Evolutionary conservation across 2,888 invertebrate genomes (phyloP).

Genomic region (Barypeithes pellucidus): DNA sequence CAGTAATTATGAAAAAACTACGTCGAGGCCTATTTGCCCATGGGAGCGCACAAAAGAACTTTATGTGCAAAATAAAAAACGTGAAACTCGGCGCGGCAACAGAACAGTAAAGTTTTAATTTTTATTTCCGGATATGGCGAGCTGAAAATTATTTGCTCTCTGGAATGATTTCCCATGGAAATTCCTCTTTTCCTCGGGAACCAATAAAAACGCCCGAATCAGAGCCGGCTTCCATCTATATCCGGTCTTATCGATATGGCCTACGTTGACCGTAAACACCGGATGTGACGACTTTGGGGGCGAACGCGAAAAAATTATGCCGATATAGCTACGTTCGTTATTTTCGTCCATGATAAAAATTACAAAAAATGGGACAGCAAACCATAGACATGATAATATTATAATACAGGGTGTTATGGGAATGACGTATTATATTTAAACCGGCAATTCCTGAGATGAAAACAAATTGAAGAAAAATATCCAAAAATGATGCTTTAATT

Average conservation of each 20-base stretch:
- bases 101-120: constrained; percentile 59
- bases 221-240: constrained; percentile 66
- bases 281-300: constrained; percentile 66
- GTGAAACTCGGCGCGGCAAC: constrained; percentile 18
- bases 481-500: no score
- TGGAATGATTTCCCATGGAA: constrained; percentile 54
- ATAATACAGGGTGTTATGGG: no score
- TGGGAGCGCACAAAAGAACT: constrained; percentile 29
- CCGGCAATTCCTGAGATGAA: no score
- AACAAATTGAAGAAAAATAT: no score
- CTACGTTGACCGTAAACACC: constrained; percentile 65
- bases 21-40: neutral
- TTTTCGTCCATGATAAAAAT: no score
- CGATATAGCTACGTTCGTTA: constrained; percentile 25
- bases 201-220: constrained; percentile 64
- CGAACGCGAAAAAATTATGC: constrained; percentile 64
- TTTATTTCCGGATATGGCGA: constrained; percentile 58
- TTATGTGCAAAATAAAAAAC: constrained; percentile 40
- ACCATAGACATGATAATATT: no score
- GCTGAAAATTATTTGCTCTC: constrained; percentile 54
- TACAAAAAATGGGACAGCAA: no score
- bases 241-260: constrained; percentile 68
- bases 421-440: no score
- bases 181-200: constrained; percentile 50
- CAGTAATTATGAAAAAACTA: no score